Evolutionary conservation across 1,140 invertebrate species (phyloP), one percentile per base, ranked within the genome.

Genomic region (Sesamia nonagrioides): DNA sequence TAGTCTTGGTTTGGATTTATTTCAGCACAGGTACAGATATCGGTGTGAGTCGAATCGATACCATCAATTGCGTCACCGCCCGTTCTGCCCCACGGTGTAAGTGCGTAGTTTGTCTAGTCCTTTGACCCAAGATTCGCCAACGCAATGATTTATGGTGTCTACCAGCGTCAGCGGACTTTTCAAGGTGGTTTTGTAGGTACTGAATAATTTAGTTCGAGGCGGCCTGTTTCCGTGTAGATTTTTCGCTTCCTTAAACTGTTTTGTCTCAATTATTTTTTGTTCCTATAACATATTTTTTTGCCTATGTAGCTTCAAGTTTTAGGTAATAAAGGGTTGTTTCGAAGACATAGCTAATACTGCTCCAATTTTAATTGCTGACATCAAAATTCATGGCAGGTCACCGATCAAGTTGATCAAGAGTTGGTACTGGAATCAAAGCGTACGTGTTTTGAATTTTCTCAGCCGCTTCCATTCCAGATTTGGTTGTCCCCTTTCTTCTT

Each of bases 381-480:
- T 60, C 79, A 82, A 66, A 81, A 89, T 87, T 86, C 85, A 86
- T 82, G 75, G 75, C 78, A 82, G 21, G 42, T 80, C 72, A 80
- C 69, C 82, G 78, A 84, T 85, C 79, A 81, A 82, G 73, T 86
- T 82, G 86, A 86, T 87, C 83, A 80, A 80, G 58, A 79, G 71
- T 27, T 1, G 27, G 27, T 77, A 79, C 83, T 87, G 87, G 88
- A 89, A 89, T 88, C 87, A 87, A 88, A 88, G 84, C 79, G 83
- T 78, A 84, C 89, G 86, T 90, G 86, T 77, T 69, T 69, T 9
- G 83, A 80, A 84, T 90, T 33, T 69, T 63, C 58, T 54, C 74
- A 66, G 78, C 60, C 63, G 74, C 68, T 54, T 83, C 74, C 79
- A 84, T 86, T 83, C 68, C 56, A 80, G 80, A 71, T 83, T 75